Evolutionary conservation across 2,113 vertebrate species (phyloP).

Genomic region (Microcebus murinus): DNA sequence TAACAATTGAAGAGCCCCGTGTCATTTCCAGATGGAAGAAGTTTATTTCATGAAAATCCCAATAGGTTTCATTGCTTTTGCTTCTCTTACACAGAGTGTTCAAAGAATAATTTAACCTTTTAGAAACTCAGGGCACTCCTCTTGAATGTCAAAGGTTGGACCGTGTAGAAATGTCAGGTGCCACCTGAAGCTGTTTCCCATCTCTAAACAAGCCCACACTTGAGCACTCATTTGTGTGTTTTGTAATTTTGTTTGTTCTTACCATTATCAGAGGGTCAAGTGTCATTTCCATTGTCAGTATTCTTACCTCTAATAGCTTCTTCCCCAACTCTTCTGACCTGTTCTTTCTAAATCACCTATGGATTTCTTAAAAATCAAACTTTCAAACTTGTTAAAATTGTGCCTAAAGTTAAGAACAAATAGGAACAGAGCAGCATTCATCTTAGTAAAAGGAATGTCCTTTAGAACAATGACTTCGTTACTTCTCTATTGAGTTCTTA

Average conservation of each 20-base stretch:
- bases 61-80: background rate
- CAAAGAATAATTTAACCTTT: background rate
- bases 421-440: background rate
- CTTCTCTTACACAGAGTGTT: background rate
- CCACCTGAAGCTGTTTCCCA: background rate
- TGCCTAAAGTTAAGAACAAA: background rate
- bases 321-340: background rate
- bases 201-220: accelerated
- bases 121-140: background rate
- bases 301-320: background rate
- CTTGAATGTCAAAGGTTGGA: background rate
- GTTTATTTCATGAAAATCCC: background rate
- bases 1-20: background rate
- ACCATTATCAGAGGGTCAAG: background rate
- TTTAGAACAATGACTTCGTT: background rate
- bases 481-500: background rate
- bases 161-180: background rate
- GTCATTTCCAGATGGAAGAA: background rate
- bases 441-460: background rate
- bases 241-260: background rate
- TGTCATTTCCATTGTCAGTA: background rate
- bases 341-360: background rate
- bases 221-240: background rate
- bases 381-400: background rate
- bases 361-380: background rate